Conservation (phyloP, 2,797 vertebrate species). For the Eospalax fontanierii region DNA sequence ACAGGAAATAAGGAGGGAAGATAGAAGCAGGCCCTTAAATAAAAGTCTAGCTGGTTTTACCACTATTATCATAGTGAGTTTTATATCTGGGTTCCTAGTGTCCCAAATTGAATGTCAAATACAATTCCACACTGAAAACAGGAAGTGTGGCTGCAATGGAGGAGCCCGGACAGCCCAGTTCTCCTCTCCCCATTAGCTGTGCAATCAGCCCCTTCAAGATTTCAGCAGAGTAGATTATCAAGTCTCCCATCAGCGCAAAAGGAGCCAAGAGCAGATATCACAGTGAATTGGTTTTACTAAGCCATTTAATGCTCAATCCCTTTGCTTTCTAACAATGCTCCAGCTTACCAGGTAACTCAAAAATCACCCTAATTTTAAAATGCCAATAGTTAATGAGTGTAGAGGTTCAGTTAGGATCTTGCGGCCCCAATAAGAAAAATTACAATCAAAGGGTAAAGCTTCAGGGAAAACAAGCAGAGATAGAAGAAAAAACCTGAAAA, state of each 20-base stretch:
- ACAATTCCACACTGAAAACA: constrained; percentile 80
- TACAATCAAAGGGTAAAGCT: constrained; percentile 25
- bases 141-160: constrained; percentile 56
- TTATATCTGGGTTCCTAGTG: constrained; percentile 75
- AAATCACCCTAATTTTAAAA: constrained; percentile 39
- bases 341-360: constrained; percentile 34
- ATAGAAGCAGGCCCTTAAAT: constrained; percentile 68
- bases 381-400: neutral
- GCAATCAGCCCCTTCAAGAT: constrained; percentile 66
- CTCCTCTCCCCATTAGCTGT: constrained; percentile 69
- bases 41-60: constrained; percentile 72
- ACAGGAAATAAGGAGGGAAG: neutral
- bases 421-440: neutral
- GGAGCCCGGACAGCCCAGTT: constrained; percentile 76
- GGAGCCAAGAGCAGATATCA: constrained; percentile 9
- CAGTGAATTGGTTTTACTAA: constrained; percentile 66
- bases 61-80: constrained; percentile 78
- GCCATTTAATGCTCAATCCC: constrained; percentile 47
- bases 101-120: constrained; percentile 89
- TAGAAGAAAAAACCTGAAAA: constrained; percentile 8
- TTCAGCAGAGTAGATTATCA: constrained; percentile 38
- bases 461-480: neutral
- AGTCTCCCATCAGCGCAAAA: constrained; percentile 8
- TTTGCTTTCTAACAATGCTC: constrained; percentile 69
- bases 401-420: neutral